Conservation (phyloP, 1,140 invertebrate genomes). For the Cotesia typhae region DNA sequence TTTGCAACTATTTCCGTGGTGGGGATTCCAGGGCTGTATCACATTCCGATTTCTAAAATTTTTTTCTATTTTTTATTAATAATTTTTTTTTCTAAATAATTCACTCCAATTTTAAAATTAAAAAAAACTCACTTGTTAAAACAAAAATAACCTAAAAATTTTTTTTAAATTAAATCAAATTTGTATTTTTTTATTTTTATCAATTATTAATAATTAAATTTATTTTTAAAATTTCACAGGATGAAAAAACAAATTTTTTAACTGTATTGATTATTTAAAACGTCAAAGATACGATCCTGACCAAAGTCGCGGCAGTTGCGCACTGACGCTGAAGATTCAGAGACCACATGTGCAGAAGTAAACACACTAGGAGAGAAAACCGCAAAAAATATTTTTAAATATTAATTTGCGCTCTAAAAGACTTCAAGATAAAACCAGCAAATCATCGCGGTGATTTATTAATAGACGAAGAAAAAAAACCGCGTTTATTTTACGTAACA, state of each 20-base stretch:
- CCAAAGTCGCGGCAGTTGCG: background rate
- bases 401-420: background rate
- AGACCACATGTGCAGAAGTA: constrained; percentile 26
- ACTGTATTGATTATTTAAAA: constrained; percentile 30
- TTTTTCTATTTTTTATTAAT: background rate
- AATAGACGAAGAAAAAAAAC: too few species aligned
- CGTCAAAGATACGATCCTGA: constrained; percentile 21
- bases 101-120: too few species aligned
- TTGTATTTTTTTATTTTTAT: too few species aligned
- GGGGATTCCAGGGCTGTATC: constrained; percentile 37
- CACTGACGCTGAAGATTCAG: background rate
- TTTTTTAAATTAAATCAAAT: too few species aligned
- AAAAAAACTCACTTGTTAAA: too few species aligned
- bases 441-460: too few species aligned
- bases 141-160: too few species aligned
- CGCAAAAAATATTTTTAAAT: background rate
- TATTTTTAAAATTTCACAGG: too few species aligned
- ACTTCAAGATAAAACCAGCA: too few species aligned
- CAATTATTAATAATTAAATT: too few species aligned
- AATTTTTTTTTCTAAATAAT: background rate
- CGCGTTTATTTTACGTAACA: too few species aligned
- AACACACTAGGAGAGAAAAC: constrained; percentile 14
- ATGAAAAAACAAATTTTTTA: background rate
- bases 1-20: constrained; percentile 28
- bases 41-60: background rate